Evolutionary conservation across 2,113 vertebrate species (phyloP).

Genomic region (Chauna torquata): DNA sequence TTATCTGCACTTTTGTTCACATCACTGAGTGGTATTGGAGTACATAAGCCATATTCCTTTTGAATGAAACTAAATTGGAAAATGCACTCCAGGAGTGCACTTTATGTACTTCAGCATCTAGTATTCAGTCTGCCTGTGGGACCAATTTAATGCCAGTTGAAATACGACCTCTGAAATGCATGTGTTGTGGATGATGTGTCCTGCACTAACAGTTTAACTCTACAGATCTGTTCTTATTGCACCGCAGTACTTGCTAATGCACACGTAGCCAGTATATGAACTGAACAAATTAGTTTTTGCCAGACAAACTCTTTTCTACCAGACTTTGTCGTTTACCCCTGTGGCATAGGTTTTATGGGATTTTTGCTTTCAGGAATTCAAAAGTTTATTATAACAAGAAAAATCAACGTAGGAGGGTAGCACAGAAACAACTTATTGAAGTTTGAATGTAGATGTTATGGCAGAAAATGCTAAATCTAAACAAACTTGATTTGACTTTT

Average conservation of each 20-base stretch:
- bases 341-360: not conserved
- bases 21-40: not conserved
- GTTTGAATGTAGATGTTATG: not conserved
- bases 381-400: not conserved
- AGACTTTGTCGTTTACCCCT: not conserved
- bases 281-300: not conserved
- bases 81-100: not conserved
- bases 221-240: not conserved
- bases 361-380: not conserved
- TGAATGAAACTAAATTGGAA: not conserved
- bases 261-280: not conserved
- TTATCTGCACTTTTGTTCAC: not conserved
- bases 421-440: not conserved
- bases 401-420: not conserved
- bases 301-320: not conserved
- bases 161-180: not conserved
- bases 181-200: not conserved
- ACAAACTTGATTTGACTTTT: constrained; percentile 11
- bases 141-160: not conserved
- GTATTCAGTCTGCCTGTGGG: not conserved
- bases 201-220: not conserved
- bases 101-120: not conserved
- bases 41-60: not conserved
- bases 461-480: not conserved
- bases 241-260: not conserved